Evolutionary conservation across 2,797 vertebrate species (phyloP).

Genomic region (Aldrovandia affinis): DNA sequence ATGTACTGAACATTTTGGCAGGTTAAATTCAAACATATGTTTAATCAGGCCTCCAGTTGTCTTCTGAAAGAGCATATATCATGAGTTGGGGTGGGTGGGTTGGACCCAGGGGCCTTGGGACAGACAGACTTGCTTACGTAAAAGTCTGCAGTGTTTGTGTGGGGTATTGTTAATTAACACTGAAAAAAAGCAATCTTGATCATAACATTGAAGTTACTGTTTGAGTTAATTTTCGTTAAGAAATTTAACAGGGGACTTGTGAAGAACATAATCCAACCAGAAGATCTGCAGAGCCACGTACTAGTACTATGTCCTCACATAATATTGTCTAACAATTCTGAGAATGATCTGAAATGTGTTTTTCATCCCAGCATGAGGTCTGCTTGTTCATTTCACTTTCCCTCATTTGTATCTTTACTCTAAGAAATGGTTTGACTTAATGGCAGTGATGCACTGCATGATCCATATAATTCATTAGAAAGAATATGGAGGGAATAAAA

Average conservation of each 20-base stretch:
- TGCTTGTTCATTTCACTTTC: neutral
- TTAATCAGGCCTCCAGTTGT: slow-evolving; percentile 55
- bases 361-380: too few relatives aligned
- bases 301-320: too few relatives aligned
- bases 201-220: neutral
- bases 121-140: neutral
- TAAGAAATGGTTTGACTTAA: neutral
- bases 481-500: too few relatives aligned
- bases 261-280: neutral
- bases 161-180: neutral
- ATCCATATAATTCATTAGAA: neutral
- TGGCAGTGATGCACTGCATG: too few relatives aligned
- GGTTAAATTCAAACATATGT: slow-evolving; percentile 51
- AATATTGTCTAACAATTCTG: too few relatives aligned
- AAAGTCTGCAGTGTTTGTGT: neutral
- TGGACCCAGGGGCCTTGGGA: too few relatives aligned
- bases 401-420: neutral
- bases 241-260: too few relatives aligned
- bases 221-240: neutral
- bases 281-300: neutral
- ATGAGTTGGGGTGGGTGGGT: slow-evolving; percentile 43
- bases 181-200: neutral
- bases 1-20: slow-evolving; percentile 25
- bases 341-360: too few relatives aligned
- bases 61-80: slow-evolving; percentile 44